phyloP scores from a whole-genome alignment of 2,888 invertebrate genomes.

The Thumatha senex region DNA sequence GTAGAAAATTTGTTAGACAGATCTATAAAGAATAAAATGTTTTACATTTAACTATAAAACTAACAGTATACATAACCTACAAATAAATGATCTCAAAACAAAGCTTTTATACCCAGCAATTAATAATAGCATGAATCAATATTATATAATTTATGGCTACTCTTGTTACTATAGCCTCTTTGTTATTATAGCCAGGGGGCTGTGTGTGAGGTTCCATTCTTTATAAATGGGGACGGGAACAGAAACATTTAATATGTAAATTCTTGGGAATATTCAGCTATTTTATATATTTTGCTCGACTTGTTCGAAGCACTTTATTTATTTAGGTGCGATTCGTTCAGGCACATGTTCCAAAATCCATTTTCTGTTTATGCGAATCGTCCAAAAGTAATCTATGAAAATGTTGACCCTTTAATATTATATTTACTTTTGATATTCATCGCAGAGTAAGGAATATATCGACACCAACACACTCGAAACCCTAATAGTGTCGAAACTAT shows the following conservation, averaged over 20 bases:
- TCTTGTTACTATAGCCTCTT: constrained; percentile 42
- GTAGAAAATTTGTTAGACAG: too few species aligned
- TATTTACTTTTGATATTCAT: too few species aligned
- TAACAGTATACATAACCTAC: constrained; percentile 16
- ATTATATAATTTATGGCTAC: constrained; percentile 34
- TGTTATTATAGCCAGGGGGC: constrained; percentile 32
- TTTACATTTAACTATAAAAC: too few species aligned
- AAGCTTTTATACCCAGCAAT: constrained; percentile 12
- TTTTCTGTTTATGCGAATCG: background rate
- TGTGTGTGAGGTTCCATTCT: constrained; percentile 14
- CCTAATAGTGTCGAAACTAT: too few species aligned
- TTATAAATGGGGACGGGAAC: constrained; percentile 12
- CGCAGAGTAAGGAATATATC: too few species aligned
- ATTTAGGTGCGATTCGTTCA: background rate
- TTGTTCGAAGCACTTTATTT: background rate
- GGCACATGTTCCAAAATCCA: background rate
- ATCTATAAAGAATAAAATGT: too few species aligned
- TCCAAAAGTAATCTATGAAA: background rate
- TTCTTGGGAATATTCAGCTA: constrained; percentile 21
- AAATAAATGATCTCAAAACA: constrained; percentile 11
- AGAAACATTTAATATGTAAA: constrained; percentile 35
- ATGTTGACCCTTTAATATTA: background rate
- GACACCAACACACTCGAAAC: too few species aligned
- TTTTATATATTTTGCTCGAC: constrained; percentile 7
- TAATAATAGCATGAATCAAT: constrained; percentile 49